A percentile compares a stretch with the other conserved stretches of the same genome.
Conservation (phyloP, 2,797 vertebrate genomes). For the Fistularia tabacaria region DNA sequence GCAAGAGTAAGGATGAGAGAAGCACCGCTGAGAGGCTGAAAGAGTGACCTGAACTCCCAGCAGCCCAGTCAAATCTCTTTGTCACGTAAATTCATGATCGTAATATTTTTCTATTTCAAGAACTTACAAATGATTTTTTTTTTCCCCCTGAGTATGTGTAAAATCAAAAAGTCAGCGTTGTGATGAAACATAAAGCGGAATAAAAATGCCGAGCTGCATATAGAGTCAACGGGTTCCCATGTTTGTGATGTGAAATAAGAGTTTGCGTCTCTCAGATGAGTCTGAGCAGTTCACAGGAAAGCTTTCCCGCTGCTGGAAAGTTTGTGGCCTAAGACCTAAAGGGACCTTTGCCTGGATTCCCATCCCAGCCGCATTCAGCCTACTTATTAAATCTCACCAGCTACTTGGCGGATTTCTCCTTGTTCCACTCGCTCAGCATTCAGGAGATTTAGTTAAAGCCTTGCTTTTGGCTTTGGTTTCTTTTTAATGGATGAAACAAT, state of each 20-base stretch:
- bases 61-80: too few relatives aligned
- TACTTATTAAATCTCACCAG: slow-evolving; percentile 51
- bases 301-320: slow-evolving; percentile 14
- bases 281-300: neutral
- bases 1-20: too few relatives aligned
- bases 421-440: slow-evolving; percentile 37
- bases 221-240: neutral
- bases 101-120: too few relatives aligned
- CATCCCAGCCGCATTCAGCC: slow-evolving; percentile 19
- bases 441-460: slow-evolving; percentile 42
- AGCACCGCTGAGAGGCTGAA: too few relatives aligned
- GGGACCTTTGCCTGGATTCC: slow-evolving; percentile 38
- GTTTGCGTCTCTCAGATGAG: neutral
- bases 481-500: slow-evolving; percentile 19
- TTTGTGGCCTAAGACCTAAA: slow-evolving; percentile 19
- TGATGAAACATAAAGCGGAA: too few relatives aligned
- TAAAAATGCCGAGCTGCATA: too few relatives aligned
- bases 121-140: too few relatives aligned
- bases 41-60: too few relatives aligned
- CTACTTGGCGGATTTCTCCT: slow-evolving; percentile 48
- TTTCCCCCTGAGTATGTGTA: too few relatives aligned
- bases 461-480: slow-evolving; percentile 24
- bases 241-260: slow-evolving; percentile 1
- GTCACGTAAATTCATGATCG: too few relatives aligned
- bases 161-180: too few relatives aligned